Evolutionary conservation across 2,888 invertebrate species (phyloP).

Genomic region (Chrysolina oricalcia): DNA sequence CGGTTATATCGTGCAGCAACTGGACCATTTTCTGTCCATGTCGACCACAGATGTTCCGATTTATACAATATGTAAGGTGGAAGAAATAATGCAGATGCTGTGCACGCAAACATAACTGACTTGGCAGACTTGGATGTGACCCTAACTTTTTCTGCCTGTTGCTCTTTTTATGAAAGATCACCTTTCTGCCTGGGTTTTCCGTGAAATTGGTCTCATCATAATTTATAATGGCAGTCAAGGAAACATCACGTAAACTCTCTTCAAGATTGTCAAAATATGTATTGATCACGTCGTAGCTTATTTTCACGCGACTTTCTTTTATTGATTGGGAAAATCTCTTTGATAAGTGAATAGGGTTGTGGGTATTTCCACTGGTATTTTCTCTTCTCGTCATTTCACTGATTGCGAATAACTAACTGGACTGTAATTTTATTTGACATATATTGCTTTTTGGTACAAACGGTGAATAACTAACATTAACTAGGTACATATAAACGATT

Average conservation of each 20-base stretch:
- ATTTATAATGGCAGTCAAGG: neutral
- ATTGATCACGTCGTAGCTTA: neutral
- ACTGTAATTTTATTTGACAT: too few relatives aligned
- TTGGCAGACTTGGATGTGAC: neutral
- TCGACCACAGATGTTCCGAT: neutral
- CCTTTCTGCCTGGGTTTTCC: too few relatives aligned
- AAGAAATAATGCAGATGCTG: neutral
- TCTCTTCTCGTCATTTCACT: too few relatives aligned
- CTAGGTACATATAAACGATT: too few relatives aligned
- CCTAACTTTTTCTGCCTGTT: neutral
- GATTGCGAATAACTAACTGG: too few relatives aligned
- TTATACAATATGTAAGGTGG: neutral
- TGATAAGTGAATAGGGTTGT: neutral
- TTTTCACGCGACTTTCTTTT: too few relatives aligned
- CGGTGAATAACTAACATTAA: too few relatives aligned
- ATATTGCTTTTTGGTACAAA: too few relatives aligned
- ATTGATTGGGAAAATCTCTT: neutral
- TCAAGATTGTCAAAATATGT: neutral
- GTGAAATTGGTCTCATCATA: too few relatives aligned
- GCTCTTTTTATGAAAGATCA: too few relatives aligned
- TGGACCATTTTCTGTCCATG: constrained; percentile 13
- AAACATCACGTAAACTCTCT: neutral
- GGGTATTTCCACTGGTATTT: too few relatives aligned
- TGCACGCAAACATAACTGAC: neutral
- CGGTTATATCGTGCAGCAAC: constrained; percentile 7